phyloP scores from a whole-genome alignment of 2,797 vertebrate genomes.

The Lepidocolaptes lacrymiger region DNA sequence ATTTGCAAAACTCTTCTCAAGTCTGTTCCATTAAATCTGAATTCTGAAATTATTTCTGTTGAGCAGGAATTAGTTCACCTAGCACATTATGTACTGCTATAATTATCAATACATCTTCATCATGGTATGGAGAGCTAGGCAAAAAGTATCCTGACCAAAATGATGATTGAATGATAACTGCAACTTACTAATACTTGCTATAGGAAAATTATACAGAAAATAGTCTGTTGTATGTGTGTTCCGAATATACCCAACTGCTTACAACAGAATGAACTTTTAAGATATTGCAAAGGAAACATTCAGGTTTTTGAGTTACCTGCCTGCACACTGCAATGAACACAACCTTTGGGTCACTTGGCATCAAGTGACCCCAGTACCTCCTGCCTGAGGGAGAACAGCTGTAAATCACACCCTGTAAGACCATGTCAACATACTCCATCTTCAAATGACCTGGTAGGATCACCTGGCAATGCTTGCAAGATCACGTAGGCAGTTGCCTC shows the following conservation, averaged over 20 bases:
- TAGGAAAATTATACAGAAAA: background rate
- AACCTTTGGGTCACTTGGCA: background rate
- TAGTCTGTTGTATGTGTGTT: background rate
- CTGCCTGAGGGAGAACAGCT: background rate
- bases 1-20: conserved; percentile 28
- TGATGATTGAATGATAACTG: background rate
- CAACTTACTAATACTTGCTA: background rate
- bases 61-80: background rate
- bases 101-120: background rate
- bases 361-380: background rate
- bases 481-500: background rate
- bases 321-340: background rate
- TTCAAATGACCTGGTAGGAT: background rate
- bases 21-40: background rate
- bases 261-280: background rate
- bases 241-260: background rate
- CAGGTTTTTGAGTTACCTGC: background rate
- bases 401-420: background rate
- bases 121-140: background rate
- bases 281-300: background rate
- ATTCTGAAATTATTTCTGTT: background rate
- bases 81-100: background rate
- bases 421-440: background rate
- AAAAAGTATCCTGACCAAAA: background rate
- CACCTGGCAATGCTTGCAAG: background rate